These are phyloP conservation scores for Spilarctia lutea DNA, from an alignment of 2,888 invertebrate species.

Conservation along the genomic window DNA sequence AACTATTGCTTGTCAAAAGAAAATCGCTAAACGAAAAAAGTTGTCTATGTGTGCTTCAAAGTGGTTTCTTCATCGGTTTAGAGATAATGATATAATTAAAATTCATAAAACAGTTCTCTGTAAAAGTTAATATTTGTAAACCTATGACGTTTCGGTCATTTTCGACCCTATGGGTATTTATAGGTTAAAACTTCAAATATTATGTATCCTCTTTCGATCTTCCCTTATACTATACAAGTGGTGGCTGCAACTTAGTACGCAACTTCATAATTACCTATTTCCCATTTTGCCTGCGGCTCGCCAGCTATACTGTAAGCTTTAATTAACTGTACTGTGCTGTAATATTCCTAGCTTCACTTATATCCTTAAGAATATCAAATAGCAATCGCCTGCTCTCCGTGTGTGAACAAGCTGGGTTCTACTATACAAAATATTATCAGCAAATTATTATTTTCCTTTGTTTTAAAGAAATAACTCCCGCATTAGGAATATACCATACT, in stretches of 20 bases:
- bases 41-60: too few species aligned
- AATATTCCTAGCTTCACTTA: conserved; percentile 57
- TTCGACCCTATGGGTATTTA: too few species aligned
- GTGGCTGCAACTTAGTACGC: conserved; percentile 75
- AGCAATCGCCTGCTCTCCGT: conserved; percentile 49
- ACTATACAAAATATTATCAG: neutral
- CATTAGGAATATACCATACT: too few species aligned
- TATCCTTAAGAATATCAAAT: conserved; percentile 54
- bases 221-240: conserved; percentile 42
- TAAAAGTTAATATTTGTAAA: too few species aligned
- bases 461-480: too few species aligned
- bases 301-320: conserved; percentile 74
- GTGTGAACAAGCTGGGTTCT: conserved; percentile 8
- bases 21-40: too few species aligned
- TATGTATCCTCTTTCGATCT: conserved; percentile 39
- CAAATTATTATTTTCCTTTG: neutral
- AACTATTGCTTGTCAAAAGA: too few species aligned
- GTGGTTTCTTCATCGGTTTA: too few species aligned
- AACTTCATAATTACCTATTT: conserved; percentile 85
- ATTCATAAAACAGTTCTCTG: too few species aligned
- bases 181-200: neutral
- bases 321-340: conserved; percentile 78
- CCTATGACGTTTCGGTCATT: too few species aligned
- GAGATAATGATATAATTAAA: too few species aligned
- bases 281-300: conserved; percentile 78